Conservation (phyloP, 2,113 vertebrate species). For the Pyrgilauda ruficollis region DNA sequence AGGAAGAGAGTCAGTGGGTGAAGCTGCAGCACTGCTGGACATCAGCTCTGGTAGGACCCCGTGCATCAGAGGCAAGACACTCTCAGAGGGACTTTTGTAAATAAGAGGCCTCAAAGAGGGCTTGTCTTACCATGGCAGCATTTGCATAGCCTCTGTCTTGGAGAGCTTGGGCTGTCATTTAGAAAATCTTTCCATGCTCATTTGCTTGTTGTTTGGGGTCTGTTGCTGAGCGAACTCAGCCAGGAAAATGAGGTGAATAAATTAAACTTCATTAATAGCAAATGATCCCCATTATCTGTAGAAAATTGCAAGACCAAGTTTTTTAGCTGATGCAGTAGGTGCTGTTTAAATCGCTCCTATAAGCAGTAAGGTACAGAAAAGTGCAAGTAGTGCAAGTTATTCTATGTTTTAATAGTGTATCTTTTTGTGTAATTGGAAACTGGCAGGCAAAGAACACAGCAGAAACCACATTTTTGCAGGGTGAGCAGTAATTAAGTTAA, state of each 20-base stretch:
- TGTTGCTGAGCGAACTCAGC: neutral
- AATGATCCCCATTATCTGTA: neutral
- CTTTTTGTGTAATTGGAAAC: neutral
- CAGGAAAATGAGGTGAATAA: neutral
- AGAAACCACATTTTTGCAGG: neutral
- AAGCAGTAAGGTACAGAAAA: neutral
- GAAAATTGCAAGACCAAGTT: neutral
- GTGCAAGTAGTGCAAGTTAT: neutral
- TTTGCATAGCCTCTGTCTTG: neutral
- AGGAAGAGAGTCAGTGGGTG: neutral
- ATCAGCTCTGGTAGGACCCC: neutral
- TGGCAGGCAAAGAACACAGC: neutral
- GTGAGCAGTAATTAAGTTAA: neutral
- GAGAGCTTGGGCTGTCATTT: neutral
- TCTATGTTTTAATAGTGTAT: neutral
- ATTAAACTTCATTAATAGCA: constrained; percentile 10
- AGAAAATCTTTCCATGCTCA: neutral
- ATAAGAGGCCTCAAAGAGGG: neutral
- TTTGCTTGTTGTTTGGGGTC: neutral
- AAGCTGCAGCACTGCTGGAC: neutral
- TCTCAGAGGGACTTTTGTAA: neutral
- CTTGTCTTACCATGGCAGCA: neutral
- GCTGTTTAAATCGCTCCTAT: neutral
- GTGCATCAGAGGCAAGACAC: rapidly evolving
- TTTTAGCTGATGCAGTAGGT: neutral